phyloP scores from a whole-genome alignment of 2,888 invertebrate species.

The Drosophila mettleri region DNA sequence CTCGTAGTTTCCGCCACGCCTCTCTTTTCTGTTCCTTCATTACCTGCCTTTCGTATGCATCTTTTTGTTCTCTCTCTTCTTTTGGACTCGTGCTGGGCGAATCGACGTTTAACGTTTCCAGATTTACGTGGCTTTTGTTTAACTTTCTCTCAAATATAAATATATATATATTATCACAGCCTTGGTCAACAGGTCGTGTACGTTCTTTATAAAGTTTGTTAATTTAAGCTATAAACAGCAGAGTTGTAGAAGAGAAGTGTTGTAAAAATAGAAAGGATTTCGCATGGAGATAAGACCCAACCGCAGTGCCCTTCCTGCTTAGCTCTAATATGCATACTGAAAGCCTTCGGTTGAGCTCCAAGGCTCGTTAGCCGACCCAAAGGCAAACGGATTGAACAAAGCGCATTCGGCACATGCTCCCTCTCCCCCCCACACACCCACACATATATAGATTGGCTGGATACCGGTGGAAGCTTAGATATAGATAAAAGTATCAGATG shows the following conservation, averaged over 20 bases:
- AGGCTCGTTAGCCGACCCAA: slow-evolving; percentile 33
- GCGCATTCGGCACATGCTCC: slow-evolving; percentile 45
- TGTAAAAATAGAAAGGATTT: neutral
- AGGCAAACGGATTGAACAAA: slow-evolving; percentile 41
- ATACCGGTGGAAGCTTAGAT: slow-evolving; percentile 26
- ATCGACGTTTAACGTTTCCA: slow-evolving; percentile 49
- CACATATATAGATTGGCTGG: slow-evolving; percentile 10
- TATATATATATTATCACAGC: too few species aligned
- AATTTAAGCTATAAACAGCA: neutral
- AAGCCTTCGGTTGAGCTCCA: slow-evolving; percentile 31
- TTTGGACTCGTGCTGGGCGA: slow-evolving; percentile 28
- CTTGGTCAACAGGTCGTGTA: slow-evolving; percentile 24
- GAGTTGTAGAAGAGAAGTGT: neutral
- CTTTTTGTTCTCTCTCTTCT: slow-evolving; percentile 11
- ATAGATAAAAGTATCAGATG: slow-evolving; percentile 15
- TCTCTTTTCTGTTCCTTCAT: slow-evolving; percentile 18
- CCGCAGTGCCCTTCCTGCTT: slow-evolving; percentile 26
- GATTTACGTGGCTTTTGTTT: slow-evolving; percentile 44
- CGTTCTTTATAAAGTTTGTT: neutral
- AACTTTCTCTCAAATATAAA: slow-evolving; percentile 20
- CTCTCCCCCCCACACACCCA: too few species aligned
- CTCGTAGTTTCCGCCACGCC: slow-evolving; percentile 37
- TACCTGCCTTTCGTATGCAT: slow-evolving; percentile 13
- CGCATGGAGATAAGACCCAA: slow-evolving; percentile 34
- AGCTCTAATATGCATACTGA: slow-evolving; percentile 35